phyloP scores from a whole-genome alignment of 2,113 vertebrate genomes.

The Lophura nycthemera region DNA sequence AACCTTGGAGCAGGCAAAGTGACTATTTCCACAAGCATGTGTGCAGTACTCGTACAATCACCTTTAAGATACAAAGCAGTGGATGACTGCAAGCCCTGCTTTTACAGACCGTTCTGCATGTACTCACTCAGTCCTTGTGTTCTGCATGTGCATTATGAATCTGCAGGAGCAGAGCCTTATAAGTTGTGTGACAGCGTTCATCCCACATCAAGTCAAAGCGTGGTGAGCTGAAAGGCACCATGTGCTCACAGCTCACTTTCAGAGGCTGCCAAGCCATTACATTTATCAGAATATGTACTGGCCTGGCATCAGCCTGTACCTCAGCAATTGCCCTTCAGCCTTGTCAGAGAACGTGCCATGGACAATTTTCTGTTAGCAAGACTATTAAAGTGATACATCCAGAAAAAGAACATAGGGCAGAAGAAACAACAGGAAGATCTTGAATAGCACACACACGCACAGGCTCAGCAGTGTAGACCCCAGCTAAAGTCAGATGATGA shows the following conservation, averaged over 20 bases:
- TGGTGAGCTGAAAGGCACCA: background rate
- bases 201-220: background rate
- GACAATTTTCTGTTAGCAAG: background rate
- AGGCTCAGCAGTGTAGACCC: background rate
- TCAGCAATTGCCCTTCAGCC: background rate
- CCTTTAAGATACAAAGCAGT: background rate
- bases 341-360: background rate
- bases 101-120: background rate
- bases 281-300: background rate
- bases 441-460: background rate
- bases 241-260: background rate
- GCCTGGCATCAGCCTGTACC: background rate
- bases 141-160: accelerated
- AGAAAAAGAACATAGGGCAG: background rate
- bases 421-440: slow-evolving; percentile 17
- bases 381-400: background rate
- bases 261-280: background rate
- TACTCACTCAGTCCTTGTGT: background rate
- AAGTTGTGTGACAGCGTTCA: background rate
- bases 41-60: background rate
- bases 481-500: background rate
- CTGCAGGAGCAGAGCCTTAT: background rate
- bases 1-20: slow-evolving; percentile 31
- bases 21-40: background rate
- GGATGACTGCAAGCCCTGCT: background rate